A percentile compares a stretch with the other conserved stretches of the same genome.
phyloP scores from a whole-genome alignment of 2,113 vertebrate species.

The Ageneiosus marmoratus region DNA sequence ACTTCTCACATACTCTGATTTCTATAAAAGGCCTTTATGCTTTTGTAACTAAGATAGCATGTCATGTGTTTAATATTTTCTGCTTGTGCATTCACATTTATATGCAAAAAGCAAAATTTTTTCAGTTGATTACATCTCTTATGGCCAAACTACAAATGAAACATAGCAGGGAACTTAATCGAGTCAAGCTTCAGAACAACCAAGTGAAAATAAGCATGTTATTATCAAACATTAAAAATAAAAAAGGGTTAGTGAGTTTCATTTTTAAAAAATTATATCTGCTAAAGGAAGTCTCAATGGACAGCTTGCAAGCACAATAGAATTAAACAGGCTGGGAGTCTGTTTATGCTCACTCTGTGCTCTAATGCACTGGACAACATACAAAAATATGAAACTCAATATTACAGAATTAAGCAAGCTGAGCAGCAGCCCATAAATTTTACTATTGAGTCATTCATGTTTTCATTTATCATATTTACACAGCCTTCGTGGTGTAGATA shows the following conservation, averaged over 20 bases:
- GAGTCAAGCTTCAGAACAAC: not conserved
- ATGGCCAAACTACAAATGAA: not conserved
- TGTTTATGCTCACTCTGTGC: conserved; percentile 42
- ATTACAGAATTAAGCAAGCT: conserved; percentile 40
- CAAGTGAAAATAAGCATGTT: conserved; percentile 12
- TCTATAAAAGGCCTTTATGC: conserved; percentile 9
- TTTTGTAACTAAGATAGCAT: not conserved
- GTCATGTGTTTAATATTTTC: conserved; percentile 5
- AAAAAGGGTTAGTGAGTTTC: not conserved
- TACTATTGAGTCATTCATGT: conserved; percentile 34
- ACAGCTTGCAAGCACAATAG: conserved; percentile 43
- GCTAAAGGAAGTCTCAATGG: conserved; percentile 34
- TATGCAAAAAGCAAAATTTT: not conserved
- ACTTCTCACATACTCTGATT: not conserved
- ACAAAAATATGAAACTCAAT: conserved; percentile 51
- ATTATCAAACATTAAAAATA: conserved; percentile 9
- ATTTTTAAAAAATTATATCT: conserved; percentile 25
- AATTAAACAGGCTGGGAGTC: conserved; percentile 49
- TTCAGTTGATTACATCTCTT: not conserved
- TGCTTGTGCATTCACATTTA: conserved; percentile 8
- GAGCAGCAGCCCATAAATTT: conserved; percentile 37
- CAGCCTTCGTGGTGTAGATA: conserved; percentile 33
- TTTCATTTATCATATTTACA: conserved; percentile 41
- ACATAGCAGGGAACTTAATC: not conserved
- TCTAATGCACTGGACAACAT: conserved; percentile 45